A percentile compares a stretch with the other conserved stretches of the same genome.
Conservation (phyloP, 2,888 invertebrate genomes). For the Acronicta psi region DNA sequence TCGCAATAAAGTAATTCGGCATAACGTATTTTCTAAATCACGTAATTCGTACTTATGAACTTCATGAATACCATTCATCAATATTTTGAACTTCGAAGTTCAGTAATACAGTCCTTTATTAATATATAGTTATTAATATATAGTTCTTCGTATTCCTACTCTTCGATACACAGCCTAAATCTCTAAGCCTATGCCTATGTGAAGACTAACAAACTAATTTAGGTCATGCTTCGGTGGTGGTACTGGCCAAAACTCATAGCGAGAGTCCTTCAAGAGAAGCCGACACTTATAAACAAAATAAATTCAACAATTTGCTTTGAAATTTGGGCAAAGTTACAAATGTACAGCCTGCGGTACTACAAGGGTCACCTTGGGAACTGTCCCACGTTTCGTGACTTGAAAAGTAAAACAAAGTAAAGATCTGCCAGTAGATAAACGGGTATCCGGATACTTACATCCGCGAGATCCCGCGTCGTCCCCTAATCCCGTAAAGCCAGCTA, state of each 20-base stretch:
- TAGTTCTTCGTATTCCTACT: too few relatives aligned
- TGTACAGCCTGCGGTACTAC: conserved; percentile 13
- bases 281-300: background rate
- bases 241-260: background rate
- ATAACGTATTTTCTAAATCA: too few relatives aligned
- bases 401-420: conserved; percentile 68
- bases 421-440: conserved; percentile 69
- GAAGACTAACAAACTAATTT: too few relatives aligned
- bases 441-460: conserved; percentile 67
- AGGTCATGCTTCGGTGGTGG: background rate
- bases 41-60: too few relatives aligned
- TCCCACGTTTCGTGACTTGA: conserved; percentile 62
- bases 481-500: conserved; percentile 72
- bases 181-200: too few relatives aligned
- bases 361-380: conserved; percentile 47
- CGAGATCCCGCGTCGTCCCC: conserved; percentile 58
- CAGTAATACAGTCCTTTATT: too few relatives aligned
- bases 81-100: too few relatives aligned
- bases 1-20: too few relatives aligned
- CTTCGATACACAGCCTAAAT: too few relatives aligned
- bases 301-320: conserved; percentile 10
- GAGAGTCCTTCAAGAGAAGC: background rate
- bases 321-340: conserved; percentile 24
- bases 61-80: too few relatives aligned
- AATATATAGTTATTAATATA: too few relatives aligned